Evolutionary conservation across 2,113 vertebrate genomes (phyloP), one percentile per base, ranked within the genome.

Genomic region (Crotalus horridus): DNA sequence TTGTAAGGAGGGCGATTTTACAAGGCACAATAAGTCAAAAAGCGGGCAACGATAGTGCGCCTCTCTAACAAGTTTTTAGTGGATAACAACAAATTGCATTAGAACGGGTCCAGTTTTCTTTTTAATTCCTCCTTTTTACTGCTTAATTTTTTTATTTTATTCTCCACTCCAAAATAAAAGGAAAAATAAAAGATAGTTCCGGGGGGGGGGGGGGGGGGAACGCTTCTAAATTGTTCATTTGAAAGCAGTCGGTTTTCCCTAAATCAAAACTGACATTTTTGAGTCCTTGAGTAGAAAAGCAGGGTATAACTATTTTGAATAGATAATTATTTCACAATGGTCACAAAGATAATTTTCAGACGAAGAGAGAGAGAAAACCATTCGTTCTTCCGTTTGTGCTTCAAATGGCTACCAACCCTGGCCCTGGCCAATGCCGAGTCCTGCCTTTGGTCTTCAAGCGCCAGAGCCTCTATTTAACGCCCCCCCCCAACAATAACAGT

Each of bases 151-250:
- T 21, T 46, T 23, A 33, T 29, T 74, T 3, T 39, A 9, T 17
- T 23, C 33, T 12, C 3, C 10, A 15, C 48, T 23, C 29, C n/a
- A 74, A 74, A 51, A 51, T 1, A 74, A 91, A 29, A 58, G 61
- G 4, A n/a, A 8, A 81, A 39, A 81, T 46, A 43, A 56, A 43
- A 53, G 0, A 7, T 4, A 64, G 5, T 23, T 54, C 2, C 0
- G 17, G 1, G 55, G 29, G 0, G 17, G 1, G 55, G 29, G 10
- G 17, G 17, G 1, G 55, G 29, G 10, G 17, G 21, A 20, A 8
- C 6, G 43, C 13, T 69, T 88, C 54, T 39, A 24, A 24, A 39
- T 54, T 15, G 24, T 88, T 88, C 23, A 12, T 33, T 61, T 23
- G 43, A 43, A 33, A 51, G 43, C 15, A 43, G 24, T 2, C 33